phyloP scores from a whole-genome alignment of 2,888 invertebrate species.

The Chrysopilus asiliformis region DNA sequence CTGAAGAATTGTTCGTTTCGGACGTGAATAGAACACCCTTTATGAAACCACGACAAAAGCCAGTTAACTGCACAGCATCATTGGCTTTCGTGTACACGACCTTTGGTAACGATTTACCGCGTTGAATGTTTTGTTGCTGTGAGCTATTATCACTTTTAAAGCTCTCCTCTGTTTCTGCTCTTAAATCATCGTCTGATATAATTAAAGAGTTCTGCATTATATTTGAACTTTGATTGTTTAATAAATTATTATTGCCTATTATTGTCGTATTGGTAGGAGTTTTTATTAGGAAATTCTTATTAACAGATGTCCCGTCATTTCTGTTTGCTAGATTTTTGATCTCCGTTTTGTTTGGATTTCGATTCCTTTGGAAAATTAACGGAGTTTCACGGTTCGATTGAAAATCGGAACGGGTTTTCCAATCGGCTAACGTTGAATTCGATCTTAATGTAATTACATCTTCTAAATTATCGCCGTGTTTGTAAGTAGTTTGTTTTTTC shows the following conservation, averaged over 20 bases:
- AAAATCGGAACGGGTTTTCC: slow-evolving; percentile 19
- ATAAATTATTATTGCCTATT: slow-evolving; percentile 26
- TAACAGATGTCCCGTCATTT: too few relatives aligned
- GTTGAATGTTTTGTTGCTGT: slow-evolving; percentile 15
- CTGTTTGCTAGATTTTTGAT: too few relatives aligned
- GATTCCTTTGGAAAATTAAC: not conserved
- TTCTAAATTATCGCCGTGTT: slow-evolving; percentile 29
- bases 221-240: slow-evolving; percentile 21
- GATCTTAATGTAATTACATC: slow-evolving; percentile 32
- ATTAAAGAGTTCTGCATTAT: slow-evolving; percentile 18
- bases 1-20: slow-evolving; percentile 1
- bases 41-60: slow-evolving; percentile 31
- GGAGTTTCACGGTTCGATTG: slow-evolving; percentile 6
- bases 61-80: slow-evolving; percentile 32
- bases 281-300: slow-evolving; percentile 28
- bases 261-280: slow-evolving; percentile 33
- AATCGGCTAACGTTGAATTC: slow-evolving; percentile 27
- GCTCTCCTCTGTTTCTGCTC: slow-evolving; percentile 28
- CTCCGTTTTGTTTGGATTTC: slow-evolving; percentile 2
- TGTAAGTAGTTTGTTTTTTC: slow-evolving; percentile 28
- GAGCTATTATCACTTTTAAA: slow-evolving; percentile 14
- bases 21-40: slow-evolving; percentile 23
- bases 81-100: slow-evolving; percentile 21
- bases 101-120: slow-evolving; percentile 9
- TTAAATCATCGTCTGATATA: slow-evolving; percentile 13